Base-by-base conservation (phyloP, 2,888 invertebrate species). In the Melangyna quadrimaculata region DNA sequence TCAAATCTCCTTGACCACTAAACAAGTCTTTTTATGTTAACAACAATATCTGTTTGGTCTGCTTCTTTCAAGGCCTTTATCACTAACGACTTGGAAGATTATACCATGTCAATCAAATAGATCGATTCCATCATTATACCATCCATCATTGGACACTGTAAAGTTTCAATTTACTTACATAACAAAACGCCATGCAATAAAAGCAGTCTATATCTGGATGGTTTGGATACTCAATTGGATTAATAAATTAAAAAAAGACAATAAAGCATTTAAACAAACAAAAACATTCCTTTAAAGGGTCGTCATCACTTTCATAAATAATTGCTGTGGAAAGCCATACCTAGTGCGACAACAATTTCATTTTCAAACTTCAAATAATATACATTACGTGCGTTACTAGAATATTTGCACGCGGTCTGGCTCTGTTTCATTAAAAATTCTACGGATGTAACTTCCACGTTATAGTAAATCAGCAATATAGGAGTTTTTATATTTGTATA, bases 251-350 rank as follows among this genome's bases (percentile, higher is more conserved):
- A 40, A 32, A 65, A 8, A 37, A 35, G 17, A 32, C 80, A 80
- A 59, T 35, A 35, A 59, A 37, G 14, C 37, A 4, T 59, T 37
- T 22, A 32, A 45, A n/a, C 32, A 67, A 35, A 35, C 81, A 80
- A 48, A 67, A 35, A 35, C 81, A 80, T 81, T 86, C 81, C 86
- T 73, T 51, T 65, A 81, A 81, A 78, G 40, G 70, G 77, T 59
- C 61, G 73, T 86, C 77, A 77, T 86, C 86, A 86, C 86, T 86
- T 86, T 86, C 86, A 86, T 86, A 86, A 86, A 78, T 67, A 67
- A 67, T 86, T 69, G 59, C 29, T 43, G 70, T 86, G 81, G 81
- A 86, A 86, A 86, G 86, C 81, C 71, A 69, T 73, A n/a, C n/a
- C n/a, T n/a, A 74, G 61, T 17, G 45, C 71, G 45, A 57, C 43